Evolutionary conservation across 2,888 invertebrate genomes (phyloP).

Genomic region (Palloptera scutellata): DNA sequence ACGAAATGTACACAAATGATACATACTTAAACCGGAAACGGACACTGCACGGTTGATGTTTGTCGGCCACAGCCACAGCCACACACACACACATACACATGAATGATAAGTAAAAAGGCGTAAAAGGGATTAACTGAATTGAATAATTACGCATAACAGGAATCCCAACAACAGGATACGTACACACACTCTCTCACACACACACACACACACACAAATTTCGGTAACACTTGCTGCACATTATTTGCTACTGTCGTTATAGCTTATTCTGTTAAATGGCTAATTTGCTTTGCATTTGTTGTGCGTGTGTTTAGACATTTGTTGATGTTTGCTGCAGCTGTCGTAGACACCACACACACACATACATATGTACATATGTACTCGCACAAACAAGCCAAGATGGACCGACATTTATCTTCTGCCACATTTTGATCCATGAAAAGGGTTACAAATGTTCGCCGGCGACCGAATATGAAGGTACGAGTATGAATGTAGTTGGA

Average conservation of each 20-base stretch:
- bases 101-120: constrained; percentile 30
- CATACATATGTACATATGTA: constrained; percentile 20
- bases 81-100: too few relatives aligned
- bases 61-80: too few relatives aligned
- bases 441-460: not conserved
- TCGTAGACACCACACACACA: constrained; percentile 25
- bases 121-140: constrained; percentile 47
- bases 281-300: constrained; percentile 37
- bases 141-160: constrained; percentile 41
- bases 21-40: not conserved
- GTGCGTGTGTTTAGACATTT: constrained; percentile 26
- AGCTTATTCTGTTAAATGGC: constrained; percentile 37
- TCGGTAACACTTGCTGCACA: constrained; percentile 40
- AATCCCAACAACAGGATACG: constrained; percentile 7
- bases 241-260: constrained; percentile 23
- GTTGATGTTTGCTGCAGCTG: constrained; percentile 47
- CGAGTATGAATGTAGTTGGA: constrained; percentile 24
- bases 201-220: constrained; percentile 16
- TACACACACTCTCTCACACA: constrained; percentile 22
- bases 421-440: constrained; percentile 32
- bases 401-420: constrained; percentile 39
- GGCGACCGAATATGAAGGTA: not conserved
- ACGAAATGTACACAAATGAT: not conserved
- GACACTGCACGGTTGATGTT: not conserved
- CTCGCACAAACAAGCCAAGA: constrained; percentile 2